These are phyloP conservation scores for Peromyscus maniculatus DNA, from an alignment of 2,113 vertebrate species.

Conservation along the genomic window DNA sequence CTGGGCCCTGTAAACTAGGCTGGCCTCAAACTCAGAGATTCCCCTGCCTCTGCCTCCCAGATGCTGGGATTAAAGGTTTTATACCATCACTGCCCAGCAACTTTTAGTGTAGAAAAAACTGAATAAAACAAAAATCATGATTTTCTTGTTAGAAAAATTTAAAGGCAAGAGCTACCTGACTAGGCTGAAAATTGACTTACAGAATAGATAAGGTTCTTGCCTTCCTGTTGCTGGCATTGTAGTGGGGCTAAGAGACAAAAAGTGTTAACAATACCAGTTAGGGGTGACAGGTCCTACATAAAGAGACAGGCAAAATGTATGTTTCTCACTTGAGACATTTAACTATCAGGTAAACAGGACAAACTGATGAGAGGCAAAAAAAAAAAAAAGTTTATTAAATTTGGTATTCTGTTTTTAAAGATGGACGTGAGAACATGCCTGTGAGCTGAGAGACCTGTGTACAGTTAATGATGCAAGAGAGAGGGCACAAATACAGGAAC, in stretches of 20 bases:
- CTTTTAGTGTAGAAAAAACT: conserved; percentile 14
- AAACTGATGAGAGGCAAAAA: neutral
- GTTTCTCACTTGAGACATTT: conserved; percentile 34
- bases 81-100: neutral
- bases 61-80: neutral
- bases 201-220: conserved; percentile 29
- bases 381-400: conserved; percentile 4
- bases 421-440: neutral
- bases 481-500: conserved; percentile 9
- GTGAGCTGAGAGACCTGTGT: neutral
- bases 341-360: conserved; percentile 46
- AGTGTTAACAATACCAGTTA: conserved; percentile 19
- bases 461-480: neutral
- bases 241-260: neutral
- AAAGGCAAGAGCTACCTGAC: conserved; percentile 28
- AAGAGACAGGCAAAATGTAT: neutral
- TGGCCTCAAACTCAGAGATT: neutral
- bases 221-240: conserved; percentile 51
- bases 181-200: conserved; percentile 38
- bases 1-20: neutral
- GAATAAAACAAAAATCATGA: neutral
- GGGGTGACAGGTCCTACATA: neutral
- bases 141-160: conserved; percentile 56
- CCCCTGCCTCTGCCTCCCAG: neutral
- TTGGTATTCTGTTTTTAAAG: conserved; percentile 48